These are phyloP conservation scores for Apantesis nais DNA, from an alignment of 2,888 invertebrate genomes.

Conservation along the genomic window DNA sequence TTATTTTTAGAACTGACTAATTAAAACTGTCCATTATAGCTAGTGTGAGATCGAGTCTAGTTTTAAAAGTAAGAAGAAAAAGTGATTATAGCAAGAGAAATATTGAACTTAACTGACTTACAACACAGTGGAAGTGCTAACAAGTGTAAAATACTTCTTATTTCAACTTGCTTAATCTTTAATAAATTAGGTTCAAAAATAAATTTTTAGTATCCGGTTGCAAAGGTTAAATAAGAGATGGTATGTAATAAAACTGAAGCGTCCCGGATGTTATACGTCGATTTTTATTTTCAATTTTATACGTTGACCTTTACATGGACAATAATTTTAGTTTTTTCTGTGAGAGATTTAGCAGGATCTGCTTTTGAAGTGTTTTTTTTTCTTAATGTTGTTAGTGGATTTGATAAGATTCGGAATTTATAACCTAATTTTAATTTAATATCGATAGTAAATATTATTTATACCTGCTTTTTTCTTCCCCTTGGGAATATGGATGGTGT, in stretches of 20 bases:
- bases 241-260: not conserved
- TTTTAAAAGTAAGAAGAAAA: too few species aligned
- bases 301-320: not conserved
- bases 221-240: constrained; percentile 1
- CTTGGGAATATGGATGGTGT: too few species aligned
- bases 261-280: not conserved
- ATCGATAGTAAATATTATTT: not conserved
- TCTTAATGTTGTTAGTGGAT: not conserved
- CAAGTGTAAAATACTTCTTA: not conserved
- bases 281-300: not conserved
- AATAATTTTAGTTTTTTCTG: not conserved
- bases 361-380: too few species aligned
- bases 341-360: not conserved
- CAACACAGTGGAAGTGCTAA: too few species aligned
- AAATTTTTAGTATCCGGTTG: not conserved
- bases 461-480: not conserved
- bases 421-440: not conserved
- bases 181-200: not conserved
- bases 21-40: not conserved
- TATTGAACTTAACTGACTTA: too few species aligned
- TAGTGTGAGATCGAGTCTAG: too few species aligned
- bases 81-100: too few species aligned
- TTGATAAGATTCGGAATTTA: not conserved
- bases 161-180: not conserved
- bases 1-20: not conserved